Base-by-base conservation (phyloP, 2,888 invertebrate genomes). In the Ophioninae sp. region DNA sequence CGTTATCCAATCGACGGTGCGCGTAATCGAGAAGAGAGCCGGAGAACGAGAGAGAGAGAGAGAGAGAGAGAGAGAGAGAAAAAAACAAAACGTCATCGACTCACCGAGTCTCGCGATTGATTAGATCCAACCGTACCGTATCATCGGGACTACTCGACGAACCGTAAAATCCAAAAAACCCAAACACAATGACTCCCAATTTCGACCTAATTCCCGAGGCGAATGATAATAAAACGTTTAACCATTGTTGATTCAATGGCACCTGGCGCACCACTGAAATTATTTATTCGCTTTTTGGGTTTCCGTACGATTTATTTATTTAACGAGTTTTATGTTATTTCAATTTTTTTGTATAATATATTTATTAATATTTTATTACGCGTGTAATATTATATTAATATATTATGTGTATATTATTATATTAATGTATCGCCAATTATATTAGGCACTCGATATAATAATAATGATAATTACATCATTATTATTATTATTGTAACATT, bases 111-210 rank as follows among this genome's bases (percentile, higher is more conserved):
- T 30, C 68, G 50, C 30, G 41, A 30, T 30, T n/a, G 57, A 74
- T 74, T 82, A 78, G 73, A 82, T 74, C 69, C 70, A 67, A 79
- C 64, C 67, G 73, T 81, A 50, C 72, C 74, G 62, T 64, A 61
- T 78, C 76, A 73, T 82, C 57, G 37, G 41, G 10, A 10, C 64
- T 74, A 64, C 20, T 10, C 10, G 3, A 41, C 59, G 56, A 70
- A 37, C 20, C 17, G 17, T 17, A 50, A 17, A 50, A 17, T 50
- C 17, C n/a, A n/a, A 50, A 10, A 50, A 50, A 17, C 57, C 37
- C 56, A n/a, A 56, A 70, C 30, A 37, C 21, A 23, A 68, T 6
- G 44, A 23, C 10, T 0, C 5, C n/a, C 30, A 30, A 30, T 70
- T n/a, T 10, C 8, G 7, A 57, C 57, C n/a, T 57, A 37, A 30